phyloP scores from a whole-genome alignment of 2,797 vertebrate genomes.

The Siniperca scherzeri region DNA sequence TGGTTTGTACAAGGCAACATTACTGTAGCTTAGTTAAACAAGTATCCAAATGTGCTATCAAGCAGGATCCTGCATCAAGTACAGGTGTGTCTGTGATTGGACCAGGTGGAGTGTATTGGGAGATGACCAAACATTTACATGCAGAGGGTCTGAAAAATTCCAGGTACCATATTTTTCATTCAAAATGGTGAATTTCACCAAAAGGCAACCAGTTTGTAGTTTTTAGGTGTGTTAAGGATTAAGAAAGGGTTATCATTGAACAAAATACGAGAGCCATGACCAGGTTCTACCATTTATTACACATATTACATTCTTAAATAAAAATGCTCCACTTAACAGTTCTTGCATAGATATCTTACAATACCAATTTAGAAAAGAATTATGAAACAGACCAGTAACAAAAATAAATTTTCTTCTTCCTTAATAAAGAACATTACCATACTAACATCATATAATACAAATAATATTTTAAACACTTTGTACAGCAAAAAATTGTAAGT shows the following conservation, averaged over 20 bases:
- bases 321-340: slow-evolving; percentile 99
- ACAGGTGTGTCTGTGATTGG: no score
- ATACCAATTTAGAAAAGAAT: slow-evolving; percentile 99
- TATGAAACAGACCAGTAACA: slow-evolving; percentile 99
- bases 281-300: slow-evolving; percentile 99
- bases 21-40: background rate
- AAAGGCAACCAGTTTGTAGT: background rate
- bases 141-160: background rate
- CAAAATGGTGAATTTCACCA: background rate
- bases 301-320: slow-evolving; percentile 99
- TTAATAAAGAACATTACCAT: slow-evolving; percentile 99
- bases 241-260: slow-evolving; percentile 13
- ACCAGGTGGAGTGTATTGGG: no score
- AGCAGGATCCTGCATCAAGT: background rate
- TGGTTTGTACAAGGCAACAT: background rate
- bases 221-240: background rate
- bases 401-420: slow-evolving; percentile 99
- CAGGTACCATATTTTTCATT: background rate
- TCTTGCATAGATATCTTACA: slow-evolving; percentile 99
- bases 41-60: background rate
- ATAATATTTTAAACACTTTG: slow-evolving; percentile 90
- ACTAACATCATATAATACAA: slow-evolving; percentile 98
- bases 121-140: no score
- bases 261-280: slow-evolving; percentile 62
- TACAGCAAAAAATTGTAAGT: slow-evolving; percentile 94